Conservation (phyloP, 2,888 invertebrate genomes). For the Ariolimax columbianus region DNA sequence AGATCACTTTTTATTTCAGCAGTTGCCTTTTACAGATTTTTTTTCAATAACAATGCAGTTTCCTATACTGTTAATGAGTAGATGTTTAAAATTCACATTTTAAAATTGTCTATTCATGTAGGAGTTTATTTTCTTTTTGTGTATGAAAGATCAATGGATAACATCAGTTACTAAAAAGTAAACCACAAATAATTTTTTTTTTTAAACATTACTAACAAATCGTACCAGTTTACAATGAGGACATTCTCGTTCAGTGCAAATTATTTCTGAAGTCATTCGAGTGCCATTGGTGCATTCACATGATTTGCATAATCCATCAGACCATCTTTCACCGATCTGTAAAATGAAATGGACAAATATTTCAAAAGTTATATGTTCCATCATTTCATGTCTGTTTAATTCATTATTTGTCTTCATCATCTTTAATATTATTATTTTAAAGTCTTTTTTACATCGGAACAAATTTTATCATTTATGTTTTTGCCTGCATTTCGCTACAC, state of each 20-base stretch:
- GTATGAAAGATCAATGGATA: no score
- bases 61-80: no score
- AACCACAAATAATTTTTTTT: no score
- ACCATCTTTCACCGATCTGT: conserved; percentile 67
- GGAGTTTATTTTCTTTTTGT: no score
- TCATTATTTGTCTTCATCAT: not conserved
- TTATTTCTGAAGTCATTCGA: not conserved
- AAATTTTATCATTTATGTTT: not conserved
- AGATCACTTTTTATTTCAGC: no score
- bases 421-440: not conserved
- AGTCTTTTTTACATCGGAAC: no score
- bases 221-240: conserved; percentile 23
- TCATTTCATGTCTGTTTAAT: not conserved
- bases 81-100: no score
- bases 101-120: no score
- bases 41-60: no score
- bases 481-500: not conserved
- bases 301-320: conserved; percentile 66
- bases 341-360: conserved; percentile 8
- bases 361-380: not conserved
- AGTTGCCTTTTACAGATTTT: no score
- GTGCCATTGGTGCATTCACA: conserved; percentile 59
- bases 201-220: no score
- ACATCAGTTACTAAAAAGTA: no score
- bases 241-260: conserved; percentile 12